These are phyloP conservation scores for Drosophila kepulauana DNA, from an alignment of 1,140 invertebrate genomes.

Conservation along the genomic window DNA sequence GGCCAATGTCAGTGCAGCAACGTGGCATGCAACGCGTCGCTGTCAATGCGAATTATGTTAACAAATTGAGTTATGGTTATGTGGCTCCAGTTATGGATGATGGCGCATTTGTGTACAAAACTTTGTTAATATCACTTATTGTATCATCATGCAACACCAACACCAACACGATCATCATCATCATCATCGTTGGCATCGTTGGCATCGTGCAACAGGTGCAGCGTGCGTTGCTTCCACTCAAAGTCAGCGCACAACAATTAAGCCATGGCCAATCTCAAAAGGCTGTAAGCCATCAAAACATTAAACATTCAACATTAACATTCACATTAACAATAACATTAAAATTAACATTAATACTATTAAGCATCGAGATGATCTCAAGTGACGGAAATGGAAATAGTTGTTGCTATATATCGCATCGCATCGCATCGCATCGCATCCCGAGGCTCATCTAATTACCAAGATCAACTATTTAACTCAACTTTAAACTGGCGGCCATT, in stretches of 20 bases:
- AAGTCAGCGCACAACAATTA: conserved; percentile 42
- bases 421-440: conserved; percentile 11
- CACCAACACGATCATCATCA: no score
- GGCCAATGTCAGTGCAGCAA: conserved; percentile 38
- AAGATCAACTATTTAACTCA: conserved; percentile 25
- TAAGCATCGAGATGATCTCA: conserved; percentile 10
- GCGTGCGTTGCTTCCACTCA: conserved; percentile 8
- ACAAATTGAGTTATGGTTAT: conserved; percentile 56
- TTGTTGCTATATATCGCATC: background rate
- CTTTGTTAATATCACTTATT: conserved; percentile 1
- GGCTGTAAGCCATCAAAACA: conserved; percentile 58
- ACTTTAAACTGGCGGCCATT: conserved; percentile 55
- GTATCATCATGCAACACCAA: background rate
- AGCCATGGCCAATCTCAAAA: conserved; percentile 39
- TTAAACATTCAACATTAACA: conserved; percentile 26
- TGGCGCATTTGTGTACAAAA: conserved; percentile 33
- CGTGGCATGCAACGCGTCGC: conserved; percentile 58
- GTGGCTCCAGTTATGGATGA: conserved; percentile 36
- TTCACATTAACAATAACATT: conserved; percentile 7
- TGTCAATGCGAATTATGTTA: conserved; percentile 51
- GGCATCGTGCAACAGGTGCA: conserved; percentile 31
- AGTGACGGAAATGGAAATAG: conserved; percentile 37
- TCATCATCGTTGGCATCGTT: background rate
- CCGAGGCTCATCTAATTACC: conserved; percentile 58
- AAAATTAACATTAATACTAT: conserved; percentile 1